phyloP scores from a whole-genome alignment of 1,140 invertebrate species.

The Odontomachus brunneus region DNA sequence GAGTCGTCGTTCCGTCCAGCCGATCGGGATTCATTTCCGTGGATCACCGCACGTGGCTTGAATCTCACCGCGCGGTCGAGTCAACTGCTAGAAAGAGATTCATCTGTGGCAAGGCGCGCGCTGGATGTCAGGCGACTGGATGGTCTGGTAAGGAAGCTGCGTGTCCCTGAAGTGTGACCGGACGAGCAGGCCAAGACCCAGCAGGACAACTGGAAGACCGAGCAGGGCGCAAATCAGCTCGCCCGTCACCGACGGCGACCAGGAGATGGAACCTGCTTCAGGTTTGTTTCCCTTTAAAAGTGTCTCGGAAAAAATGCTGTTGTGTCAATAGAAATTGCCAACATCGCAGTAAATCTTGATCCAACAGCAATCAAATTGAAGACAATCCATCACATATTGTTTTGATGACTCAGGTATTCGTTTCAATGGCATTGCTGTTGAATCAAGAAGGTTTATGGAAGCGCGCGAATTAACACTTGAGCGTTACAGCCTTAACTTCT shows the following conservation, averaged over 20 bases:
- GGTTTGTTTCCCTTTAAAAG: slow-evolving; percentile 27
- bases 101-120: slow-evolving; percentile 81
- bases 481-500: too few species aligned
- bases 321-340: too few species aligned
- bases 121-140: slow-evolving; percentile 75
- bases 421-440: too few species aligned
- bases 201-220: slow-evolving; percentile 86
- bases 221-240: slow-evolving; percentile 87
- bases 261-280: slow-evolving; percentile 82
- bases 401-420: too few species aligned
- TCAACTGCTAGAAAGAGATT: slow-evolving; percentile 61
- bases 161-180: slow-evolving; percentile 85
- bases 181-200: slow-evolving; percentile 86
- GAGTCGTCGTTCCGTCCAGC: background rate
- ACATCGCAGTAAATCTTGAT: too few species aligned
- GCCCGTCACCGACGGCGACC: slow-evolving; percentile 86
- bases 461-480: too few species aligned
- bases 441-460: too few species aligned
- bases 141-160: slow-evolving; percentile 71
- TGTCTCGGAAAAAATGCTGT: too few species aligned
- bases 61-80: background rate
- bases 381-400: too few species aligned
- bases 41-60: background rate
- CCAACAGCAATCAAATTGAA: too few species aligned
- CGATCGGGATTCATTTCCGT: slow-evolving; percentile 21